A percentile compares a stretch with the other conserved stretches of the same genome.
Conservation (phyloP, 1,140 invertebrate species). For the Brachionus plicatilis region DNA sequence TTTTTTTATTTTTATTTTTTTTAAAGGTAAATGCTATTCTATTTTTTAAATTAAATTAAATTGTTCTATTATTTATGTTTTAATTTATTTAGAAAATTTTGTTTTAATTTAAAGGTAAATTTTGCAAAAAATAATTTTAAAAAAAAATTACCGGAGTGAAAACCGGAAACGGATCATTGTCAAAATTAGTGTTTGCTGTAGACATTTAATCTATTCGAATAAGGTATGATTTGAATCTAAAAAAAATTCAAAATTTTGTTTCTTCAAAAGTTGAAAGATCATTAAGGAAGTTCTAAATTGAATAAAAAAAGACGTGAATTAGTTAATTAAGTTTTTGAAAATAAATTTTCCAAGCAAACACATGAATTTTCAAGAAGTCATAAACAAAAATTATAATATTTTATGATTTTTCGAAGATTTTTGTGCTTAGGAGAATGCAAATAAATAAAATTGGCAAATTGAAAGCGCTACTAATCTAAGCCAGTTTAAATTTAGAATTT, state of each 20-base stretch:
- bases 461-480: background rate
- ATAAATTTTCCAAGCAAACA: background rate
- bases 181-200: conserved; percentile 23
- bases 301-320: background rate
- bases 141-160: conserved; percentile 36
- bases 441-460: background rate
- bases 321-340: background rate
- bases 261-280: background rate
- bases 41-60: no score
- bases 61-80: no score
- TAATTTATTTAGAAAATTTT: background rate
- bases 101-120: background rate
- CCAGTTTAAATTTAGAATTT: background rate
- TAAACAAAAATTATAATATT: conserved; percentile 36
- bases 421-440: background rate
- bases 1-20: no score
- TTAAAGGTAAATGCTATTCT: no score
- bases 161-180: conserved; percentile 38
- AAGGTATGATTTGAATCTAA: background rate
- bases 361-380: conserved; percentile 20
- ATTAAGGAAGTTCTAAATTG: background rate
- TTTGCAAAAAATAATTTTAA: background rate
- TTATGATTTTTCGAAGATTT: conserved; percentile 17
- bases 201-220: conserved; percentile 20
- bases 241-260: background rate